Evolutionary conservation across 2,888 invertebrate species (phyloP).

Genomic region (Uropetala carovei): DNA sequence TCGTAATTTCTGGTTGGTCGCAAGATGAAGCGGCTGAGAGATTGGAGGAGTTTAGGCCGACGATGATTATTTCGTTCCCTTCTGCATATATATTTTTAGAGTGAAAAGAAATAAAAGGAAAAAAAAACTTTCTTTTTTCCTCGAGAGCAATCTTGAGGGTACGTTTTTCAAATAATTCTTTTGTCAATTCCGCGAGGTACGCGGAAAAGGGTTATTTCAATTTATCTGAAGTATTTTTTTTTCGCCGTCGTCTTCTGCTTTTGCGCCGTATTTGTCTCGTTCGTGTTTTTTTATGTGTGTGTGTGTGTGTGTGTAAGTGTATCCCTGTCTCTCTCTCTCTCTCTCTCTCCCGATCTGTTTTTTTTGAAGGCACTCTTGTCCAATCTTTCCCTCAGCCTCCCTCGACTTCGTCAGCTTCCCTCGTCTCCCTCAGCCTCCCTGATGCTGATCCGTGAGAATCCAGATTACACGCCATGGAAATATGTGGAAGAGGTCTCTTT

Average conservation of each 20-base stretch:
- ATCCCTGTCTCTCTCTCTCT: no score
- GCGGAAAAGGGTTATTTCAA: conserved; percentile 28
- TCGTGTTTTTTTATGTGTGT: conserved; percentile 32
- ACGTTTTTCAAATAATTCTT: conserved; percentile 52
- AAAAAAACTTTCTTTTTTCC: neutral
- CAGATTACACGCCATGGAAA: conserved; percentile 58
- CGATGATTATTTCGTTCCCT: neutral
- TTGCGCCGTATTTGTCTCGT: conserved; percentile 51
- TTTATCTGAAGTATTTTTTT: conserved; percentile 40
- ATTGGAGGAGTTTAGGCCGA: no score
- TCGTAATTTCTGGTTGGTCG: no score
- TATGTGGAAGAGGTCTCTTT: conserved; percentile 57
- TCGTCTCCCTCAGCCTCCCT: neutral
- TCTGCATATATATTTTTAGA: neutral
- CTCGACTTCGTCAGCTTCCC: no score
- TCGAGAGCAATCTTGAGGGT: conserved; percentile 49
- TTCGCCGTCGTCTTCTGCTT: conserved; percentile 42
- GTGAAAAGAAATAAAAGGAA: neutral
- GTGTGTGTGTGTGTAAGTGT: neutral
- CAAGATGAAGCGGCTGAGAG: no score
- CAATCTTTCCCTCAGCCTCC: conserved; percentile 20
- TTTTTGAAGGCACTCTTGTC: neutral
- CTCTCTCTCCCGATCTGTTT: neutral
- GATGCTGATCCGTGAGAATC: conserved; percentile 58
- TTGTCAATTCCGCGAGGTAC: conserved; percentile 36